Evolutionary conservation across 2,888 invertebrate genomes (phyloP).

Genomic region (Heliconius ismenius): DNA sequence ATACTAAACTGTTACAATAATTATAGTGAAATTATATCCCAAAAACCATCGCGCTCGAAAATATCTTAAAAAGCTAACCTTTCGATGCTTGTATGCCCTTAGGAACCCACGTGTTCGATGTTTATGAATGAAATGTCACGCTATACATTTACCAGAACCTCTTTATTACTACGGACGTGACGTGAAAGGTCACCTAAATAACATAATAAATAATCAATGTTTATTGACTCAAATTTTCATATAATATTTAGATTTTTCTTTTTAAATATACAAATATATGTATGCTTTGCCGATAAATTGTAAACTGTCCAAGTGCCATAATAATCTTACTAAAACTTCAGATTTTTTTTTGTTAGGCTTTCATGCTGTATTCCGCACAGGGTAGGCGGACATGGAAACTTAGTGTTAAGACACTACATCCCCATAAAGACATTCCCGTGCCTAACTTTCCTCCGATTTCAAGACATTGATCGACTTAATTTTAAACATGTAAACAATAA

Average conservation of each 20-base stretch:
- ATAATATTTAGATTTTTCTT: not conserved
- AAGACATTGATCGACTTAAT: too few species aligned
- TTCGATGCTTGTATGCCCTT: constrained; percentile 1
- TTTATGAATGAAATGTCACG: constrained; percentile 21
- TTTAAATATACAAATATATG: too few species aligned
- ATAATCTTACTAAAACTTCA: too few species aligned
- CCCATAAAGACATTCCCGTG: too few species aligned
- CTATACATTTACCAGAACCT: constrained; percentile 13
- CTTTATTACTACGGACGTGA: constrained; percentile 1
- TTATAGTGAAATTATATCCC: not conserved
- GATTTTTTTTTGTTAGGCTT: too few species aligned
- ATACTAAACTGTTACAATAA: not conserved
- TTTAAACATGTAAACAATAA: not conserved
- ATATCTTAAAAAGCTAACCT: not conserved
- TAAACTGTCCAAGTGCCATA: too few species aligned
- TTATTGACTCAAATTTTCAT: not conserved
- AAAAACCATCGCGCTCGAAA: not conserved
- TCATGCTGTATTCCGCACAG: too few species aligned
- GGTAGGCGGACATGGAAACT: too few species aligned
- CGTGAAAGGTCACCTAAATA: constrained; percentile 19
- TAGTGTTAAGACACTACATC: too few species aligned
- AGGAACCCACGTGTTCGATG: constrained; percentile 9
- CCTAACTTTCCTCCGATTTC: too few species aligned
- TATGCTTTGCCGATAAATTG: too few species aligned
- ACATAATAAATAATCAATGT: not conserved